Percentiles rank a stretch among this genome's conserved stretches.
Evolutionary conservation across 2,113 vertebrate genomes (phyloP).

Genomic region (Ellobius talpinus): DNA sequence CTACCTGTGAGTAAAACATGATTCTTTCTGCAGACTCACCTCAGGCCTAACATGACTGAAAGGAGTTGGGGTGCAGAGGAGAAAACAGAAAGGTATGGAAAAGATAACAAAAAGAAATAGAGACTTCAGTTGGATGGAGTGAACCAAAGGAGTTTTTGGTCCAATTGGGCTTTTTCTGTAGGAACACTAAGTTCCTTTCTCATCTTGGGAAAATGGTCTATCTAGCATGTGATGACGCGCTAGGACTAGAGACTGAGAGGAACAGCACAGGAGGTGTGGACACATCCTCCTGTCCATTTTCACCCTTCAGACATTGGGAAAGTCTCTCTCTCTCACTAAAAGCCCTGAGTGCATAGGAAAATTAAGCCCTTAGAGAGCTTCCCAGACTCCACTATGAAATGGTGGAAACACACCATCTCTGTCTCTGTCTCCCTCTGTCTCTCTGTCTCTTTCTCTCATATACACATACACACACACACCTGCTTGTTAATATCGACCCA

Average conservation of each 20-base stretch:
- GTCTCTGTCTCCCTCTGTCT: too few relatives aligned
- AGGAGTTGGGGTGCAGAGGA: neutral
- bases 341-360: neutral
- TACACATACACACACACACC: neutral
- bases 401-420: neutral
- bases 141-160: neutral
- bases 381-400: neutral
- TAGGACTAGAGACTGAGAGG: neutral
- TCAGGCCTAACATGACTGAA: neutral
- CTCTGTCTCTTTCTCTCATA: too few relatives aligned
- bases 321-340: neutral
- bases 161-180: neutral
- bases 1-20: slow-evolving; percentile 16
- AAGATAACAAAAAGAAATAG: neutral
- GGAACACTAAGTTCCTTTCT: neutral
- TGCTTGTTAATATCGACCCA: neutral
- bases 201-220: neutral
- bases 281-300: neutral
- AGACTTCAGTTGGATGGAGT: neutral
- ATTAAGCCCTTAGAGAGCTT: neutral
- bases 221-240: neutral
- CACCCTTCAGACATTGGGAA: neutral
- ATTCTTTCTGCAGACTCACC: neutral
- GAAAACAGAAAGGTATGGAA: neutral
- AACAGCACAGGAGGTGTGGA: too few relatives aligned